Conservation (phyloP, 2,113 vertebrate species). For the Serilophus lunatus region DNA sequence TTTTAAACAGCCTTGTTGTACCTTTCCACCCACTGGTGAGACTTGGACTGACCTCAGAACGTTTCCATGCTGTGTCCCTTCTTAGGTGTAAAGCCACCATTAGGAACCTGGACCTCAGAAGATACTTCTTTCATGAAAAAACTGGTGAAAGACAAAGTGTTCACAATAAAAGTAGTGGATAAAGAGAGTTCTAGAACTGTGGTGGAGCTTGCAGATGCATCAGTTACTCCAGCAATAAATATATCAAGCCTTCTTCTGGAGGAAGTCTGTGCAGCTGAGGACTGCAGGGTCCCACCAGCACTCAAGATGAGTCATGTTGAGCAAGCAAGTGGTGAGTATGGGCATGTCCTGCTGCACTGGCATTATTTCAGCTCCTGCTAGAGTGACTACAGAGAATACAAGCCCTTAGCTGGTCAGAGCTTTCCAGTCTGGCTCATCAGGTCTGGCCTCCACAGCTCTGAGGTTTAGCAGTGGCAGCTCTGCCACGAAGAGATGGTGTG, state of each 20-base stretch:
- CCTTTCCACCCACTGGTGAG: background rate
- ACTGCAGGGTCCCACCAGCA: background rate
- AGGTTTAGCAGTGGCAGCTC: no score
- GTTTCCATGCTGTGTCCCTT: background rate
- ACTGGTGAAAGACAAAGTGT: conserved; percentile 78
- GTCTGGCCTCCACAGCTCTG: no score
- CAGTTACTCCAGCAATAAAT: conserved; percentile 71
- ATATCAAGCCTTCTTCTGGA: conserved; percentile 68
- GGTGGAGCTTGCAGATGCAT: conserved; percentile 80
- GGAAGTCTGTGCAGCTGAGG: conserved; percentile 66
- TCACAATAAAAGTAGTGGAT: conserved; percentile 77
- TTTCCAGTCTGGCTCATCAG: no score
- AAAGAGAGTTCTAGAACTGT: conserved; percentile 64
- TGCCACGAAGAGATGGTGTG: no score
- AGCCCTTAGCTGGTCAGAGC: no score
- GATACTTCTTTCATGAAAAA: conserved; percentile 71
- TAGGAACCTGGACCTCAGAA: conserved; percentile 79
- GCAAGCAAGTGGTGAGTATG: conserved; percentile 43
- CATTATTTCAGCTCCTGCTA: background rate
- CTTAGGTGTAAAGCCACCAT: conserved; percentile 80
- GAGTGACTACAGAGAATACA: no score
- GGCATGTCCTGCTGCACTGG: background rate
- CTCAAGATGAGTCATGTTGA: background rate
- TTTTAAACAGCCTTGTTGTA: background rate
- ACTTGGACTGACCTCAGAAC: background rate